Base-by-base conservation (phyloP, 2,888 invertebrate species). In the Sisyra terminalis region DNA sequence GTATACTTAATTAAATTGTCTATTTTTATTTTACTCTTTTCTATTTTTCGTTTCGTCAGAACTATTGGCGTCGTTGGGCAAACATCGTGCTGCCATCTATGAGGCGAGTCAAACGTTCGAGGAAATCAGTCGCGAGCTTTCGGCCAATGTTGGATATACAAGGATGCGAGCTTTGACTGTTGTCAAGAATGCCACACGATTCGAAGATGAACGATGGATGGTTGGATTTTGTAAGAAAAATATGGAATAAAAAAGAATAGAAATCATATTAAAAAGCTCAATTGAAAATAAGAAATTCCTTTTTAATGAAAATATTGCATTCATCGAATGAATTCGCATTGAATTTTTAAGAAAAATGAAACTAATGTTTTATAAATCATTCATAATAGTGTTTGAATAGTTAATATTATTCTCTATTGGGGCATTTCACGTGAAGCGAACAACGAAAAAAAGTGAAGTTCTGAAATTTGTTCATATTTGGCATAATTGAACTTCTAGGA, bases 141-240 rank as follows among this genome's bases (percentile, higher is more conserved):
- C 65, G 43, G 55, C 63, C 1, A 58, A 61, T 1, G 51, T 68
- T 42, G 64, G 66, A 43, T 59, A 58, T 44, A 54, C 63, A 11
- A 58, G 65, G 14, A 57, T 63, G 44, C 61, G 61, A 47, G 52
- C 67, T 15, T 63, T 66, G 47, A 46, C 60, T 29, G 56, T 69
- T 47, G 54, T 67, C 50, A 60, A 68, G 51, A 59, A 66, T 54
- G 50, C 75, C 37, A 67, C 67, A 48, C 61, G 61, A 43, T 69
- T 74, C 52, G 79, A 80, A 53, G 63, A 71, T 50, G 71, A 69
- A 65, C 65, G 79, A 49, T 79, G 80, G 79, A 59, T 69, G 37
- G 52, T 67, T 34, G 71, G 76, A 55, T 55, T 78, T 48, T 71
- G 80, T 79, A 59, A 58, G 64, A n/a, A n/a, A n/a, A n/a, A n/a